Conservation (phyloP, 1,140 invertebrate genomes). For the Macrobrachium nipponense region DNA sequence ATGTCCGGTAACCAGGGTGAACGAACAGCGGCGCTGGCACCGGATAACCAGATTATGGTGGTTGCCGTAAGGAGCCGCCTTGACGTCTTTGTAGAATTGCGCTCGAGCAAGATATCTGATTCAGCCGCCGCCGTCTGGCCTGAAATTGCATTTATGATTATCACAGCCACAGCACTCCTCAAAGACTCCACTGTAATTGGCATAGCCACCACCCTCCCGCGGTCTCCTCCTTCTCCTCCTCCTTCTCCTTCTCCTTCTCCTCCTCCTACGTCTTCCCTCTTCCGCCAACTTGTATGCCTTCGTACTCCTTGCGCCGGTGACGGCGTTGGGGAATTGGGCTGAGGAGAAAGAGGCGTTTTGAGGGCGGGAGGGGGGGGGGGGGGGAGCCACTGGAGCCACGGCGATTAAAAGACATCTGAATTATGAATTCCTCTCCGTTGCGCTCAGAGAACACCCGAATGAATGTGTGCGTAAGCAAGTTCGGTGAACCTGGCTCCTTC, state of each 20-base stretch:
- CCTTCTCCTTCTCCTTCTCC: background rate
- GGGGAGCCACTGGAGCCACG: too few relatives aligned
- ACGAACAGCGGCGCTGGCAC: conserved; percentile 3
- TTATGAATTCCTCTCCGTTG: too few relatives aligned
- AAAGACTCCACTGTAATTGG: conserved; percentile 1
- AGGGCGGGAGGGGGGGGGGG: too few relatives aligned
- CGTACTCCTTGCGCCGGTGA: background rate
- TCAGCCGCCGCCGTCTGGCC: background rate
- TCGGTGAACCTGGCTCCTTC: too few relatives aligned
- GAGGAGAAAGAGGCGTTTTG: background rate
- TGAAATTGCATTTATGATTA: conserved; percentile 40
- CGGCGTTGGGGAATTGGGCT: too few relatives aligned
- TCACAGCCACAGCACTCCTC: conserved; percentile 10
- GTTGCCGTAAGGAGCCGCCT: conserved; percentile 25
- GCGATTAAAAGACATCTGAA: too few relatives aligned
- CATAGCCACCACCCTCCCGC: background rate
- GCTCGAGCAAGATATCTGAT: conserved; percentile 7
- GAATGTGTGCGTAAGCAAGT: too few relatives aligned
- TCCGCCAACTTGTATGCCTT: background rate
- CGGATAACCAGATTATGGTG: conserved; percentile 34
- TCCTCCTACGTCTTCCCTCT: background rate
- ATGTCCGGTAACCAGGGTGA: background rate
- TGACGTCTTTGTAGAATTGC: conserved; percentile 29
- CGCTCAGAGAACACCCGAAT: too few relatives aligned
- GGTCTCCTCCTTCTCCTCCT: background rate